Base-by-base conservation (phyloP, 2,888 invertebrate species). In the Strigamia transsilvanica region DNA sequence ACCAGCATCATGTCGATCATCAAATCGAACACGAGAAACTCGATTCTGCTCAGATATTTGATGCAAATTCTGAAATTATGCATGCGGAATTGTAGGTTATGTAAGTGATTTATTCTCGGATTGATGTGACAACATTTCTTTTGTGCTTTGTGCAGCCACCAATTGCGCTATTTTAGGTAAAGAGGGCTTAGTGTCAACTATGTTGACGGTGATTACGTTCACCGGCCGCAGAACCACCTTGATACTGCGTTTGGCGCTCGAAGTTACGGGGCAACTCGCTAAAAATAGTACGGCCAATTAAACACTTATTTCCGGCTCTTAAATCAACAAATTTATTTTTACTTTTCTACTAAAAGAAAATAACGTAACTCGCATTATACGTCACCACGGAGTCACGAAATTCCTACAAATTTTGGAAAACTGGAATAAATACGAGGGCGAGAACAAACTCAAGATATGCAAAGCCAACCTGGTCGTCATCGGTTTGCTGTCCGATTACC, bases 201-300 rank as follows among this genome's bases (percentile, higher is more conserved):
- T 80, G 21, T 27, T 80, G 10, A 80, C 46, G 13, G 80, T 80
- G 18, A 42, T 80, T 23, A 80, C 46, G 23, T 80, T 51, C 15
- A 51, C 56, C 13, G 80, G 80, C n/a, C 21, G 80, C 12, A 73
- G 46, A 82, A 61, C 92, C 41, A 91, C 91, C 61, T 89, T 91
- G 82, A 90, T 92, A 85, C 88, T 93, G 42, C 91, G 91, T 83
- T 89, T 92, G 18, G 90, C 92, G 82, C 89, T 93, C 82, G 93
- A 93, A 85, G 91, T 92, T 83, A 90, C 93, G 84, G 91, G 91
- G 86, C 91, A 92, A 87, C 91, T 93, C 85, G 92, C 92, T 85
- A 91, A 91, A 88, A 92, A 91, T 88, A 92, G 93, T 91, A 87
- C 23, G 12, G 2, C 9, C 51, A 51, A 51, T 51, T 51, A 51